Evolutionary conservation across 1,140 invertebrate genomes (phyloP), one percentile per base, ranked within the genome.

Genomic region (Rhopalosiphum padi): DNA sequence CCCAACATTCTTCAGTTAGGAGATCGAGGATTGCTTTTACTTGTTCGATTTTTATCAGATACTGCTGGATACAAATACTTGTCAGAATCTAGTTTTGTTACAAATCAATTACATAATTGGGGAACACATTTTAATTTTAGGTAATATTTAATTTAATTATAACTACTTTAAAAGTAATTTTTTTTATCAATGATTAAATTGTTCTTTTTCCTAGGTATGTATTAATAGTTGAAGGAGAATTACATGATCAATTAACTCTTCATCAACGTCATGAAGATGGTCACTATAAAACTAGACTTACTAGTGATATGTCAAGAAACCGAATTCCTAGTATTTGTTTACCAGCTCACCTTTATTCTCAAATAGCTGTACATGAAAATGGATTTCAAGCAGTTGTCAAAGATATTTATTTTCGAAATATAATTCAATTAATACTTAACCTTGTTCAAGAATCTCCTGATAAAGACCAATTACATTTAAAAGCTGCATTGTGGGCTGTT

Each of bases 401-500:
- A 53, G 95, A 96, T 94, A 95, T 95, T 0, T 95, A 96, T 94
- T 94, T 96, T 46, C 94, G 95, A 0, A 94, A 94, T 55, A 94
- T 96, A 43, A 93, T 96, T 21, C 95, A 96, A 93, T 95, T 96
- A 94, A 93, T 95, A 93, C 30, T 85, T 37, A 91, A 83, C 18
- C n/a, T 90, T n/a, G 30, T 83, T 25, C 82, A 93, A 85, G 91
- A 93, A 37, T 55, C n/a, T 23, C 25, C 91, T 68, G 5, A 15
- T 43, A 93, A 83, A 53, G 48, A 93, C 21, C 82, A 85, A 53
- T 95, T 97, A 2, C 96, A 97, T 93, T 95, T 99, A 30, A 99
- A 99, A 95, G 96, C 98, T 41, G 97, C 98, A 0, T 95, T 99
- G 1, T 99, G 99, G 98, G 97, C 97, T 21, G 95, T 98, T 48